A percentile compares a stretch with the other conserved stretches of the same genome.
Evolutionary conservation across 35 echinoderm and acorn worm species (phyloP).

Genomic region (Nesometra sesokonis): DNA sequence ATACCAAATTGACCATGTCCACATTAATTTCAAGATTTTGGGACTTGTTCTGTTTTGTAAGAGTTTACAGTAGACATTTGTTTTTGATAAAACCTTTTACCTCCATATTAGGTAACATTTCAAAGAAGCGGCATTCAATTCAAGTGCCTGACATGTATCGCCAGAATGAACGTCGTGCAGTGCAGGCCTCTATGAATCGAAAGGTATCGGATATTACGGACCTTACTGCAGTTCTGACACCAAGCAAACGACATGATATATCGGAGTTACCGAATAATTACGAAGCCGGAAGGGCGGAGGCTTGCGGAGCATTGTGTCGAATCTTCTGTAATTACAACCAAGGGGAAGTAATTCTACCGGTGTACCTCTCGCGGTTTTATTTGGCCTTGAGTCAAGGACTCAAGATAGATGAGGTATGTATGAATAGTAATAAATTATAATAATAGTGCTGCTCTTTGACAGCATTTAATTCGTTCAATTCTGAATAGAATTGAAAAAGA

Average conservation of each 20-base stretch:
- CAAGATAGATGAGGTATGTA: conserved; percentile 41
- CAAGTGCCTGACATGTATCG: not conserved
- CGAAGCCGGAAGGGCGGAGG: conserved; percentile 87
- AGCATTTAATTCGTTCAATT: no score
- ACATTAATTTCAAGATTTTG: not conserved
- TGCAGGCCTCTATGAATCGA: conserved; percentile 8
- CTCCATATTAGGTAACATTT: not conserved
- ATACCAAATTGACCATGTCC: not conserved
- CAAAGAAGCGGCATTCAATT: conserved; percentile 28
- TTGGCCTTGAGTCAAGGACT: conserved; percentile 62
- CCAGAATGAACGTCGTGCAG: not conserved
- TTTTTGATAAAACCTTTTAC: no score
- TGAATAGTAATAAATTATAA: no score
- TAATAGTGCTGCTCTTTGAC: no score
- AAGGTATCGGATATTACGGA: not conserved
- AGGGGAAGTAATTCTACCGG: conserved; percentile 60
- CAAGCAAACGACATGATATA: conserved; percentile 31
- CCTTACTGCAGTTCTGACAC: not conserved
- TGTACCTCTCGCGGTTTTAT: conserved; percentile 83
- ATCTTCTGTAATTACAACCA: conserved; percentile 78
- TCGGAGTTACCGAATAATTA: conserved; percentile 70
- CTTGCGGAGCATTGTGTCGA: conserved; percentile 75
- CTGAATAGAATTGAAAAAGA: no score
- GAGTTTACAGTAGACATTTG: not conserved
- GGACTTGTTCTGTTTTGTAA: not conserved